These are phyloP conservation scores for Actenoides hombroni DNA, from an alignment of 2,113 vertebrate genomes.

Conservation along the genomic window DNA sequence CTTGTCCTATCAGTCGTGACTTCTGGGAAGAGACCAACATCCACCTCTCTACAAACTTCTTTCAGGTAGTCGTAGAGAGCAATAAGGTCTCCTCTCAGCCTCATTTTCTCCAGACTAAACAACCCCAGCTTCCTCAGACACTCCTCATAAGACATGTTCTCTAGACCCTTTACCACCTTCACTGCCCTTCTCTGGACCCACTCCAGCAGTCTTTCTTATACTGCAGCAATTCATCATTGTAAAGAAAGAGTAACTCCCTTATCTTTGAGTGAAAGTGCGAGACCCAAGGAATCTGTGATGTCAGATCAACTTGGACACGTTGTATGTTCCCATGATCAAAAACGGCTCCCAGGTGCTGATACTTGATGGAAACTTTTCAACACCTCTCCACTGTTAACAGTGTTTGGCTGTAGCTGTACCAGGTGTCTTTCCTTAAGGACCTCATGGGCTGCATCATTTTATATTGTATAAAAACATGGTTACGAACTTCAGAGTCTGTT, in stretches of 20 bases:
- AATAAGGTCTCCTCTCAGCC: too few relatives aligned
- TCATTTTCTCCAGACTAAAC: too few relatives aligned
- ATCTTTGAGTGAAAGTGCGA: neutral
- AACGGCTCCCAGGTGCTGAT: neutral
- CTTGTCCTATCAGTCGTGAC: too few relatives aligned
- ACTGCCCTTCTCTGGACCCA: too few relatives aligned
- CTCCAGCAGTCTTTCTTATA: too few relatives aligned
- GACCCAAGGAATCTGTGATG: neutral
- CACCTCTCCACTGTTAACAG: fast-evolving
- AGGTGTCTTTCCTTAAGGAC: neutral
- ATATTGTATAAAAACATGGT: neutral
- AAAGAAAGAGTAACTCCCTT: neutral
- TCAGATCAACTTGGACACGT: neutral
- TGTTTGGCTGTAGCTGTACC: neutral
- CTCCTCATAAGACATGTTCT: too few relatives aligned
- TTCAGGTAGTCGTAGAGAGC: too few relatives aligned
- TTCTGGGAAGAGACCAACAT: too few relatives aligned
- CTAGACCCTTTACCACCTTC: too few relatives aligned
- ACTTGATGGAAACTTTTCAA: neutral
- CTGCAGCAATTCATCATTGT: neutral
- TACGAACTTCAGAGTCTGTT: neutral
- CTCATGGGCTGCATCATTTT: neutral
- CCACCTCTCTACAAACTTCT: too few relatives aligned
- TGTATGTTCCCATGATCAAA: neutral
- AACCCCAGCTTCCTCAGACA: too few relatives aligned